phyloP scores from a whole-genome alignment of 2,797 vertebrate species.

The Harpagifer antarcticus region DNA sequence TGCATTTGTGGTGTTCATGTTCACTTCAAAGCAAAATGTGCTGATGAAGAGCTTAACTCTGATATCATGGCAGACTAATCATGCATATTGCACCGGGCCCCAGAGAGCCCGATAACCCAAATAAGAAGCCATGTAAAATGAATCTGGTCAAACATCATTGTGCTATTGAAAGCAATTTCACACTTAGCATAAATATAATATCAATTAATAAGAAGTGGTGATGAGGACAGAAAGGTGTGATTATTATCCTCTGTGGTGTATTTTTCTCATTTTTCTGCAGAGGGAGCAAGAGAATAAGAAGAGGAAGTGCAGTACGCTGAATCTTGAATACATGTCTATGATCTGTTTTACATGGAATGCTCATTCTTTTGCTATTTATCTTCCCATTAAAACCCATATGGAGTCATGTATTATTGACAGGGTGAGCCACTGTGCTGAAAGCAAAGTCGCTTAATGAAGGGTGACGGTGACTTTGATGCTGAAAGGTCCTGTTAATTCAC shows the following conservation, averaged over 20 bases:
- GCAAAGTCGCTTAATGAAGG: slow-evolving; percentile 31
- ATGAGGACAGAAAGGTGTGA: background rate
- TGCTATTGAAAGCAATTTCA: slow-evolving; percentile 1
- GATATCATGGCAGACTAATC: slow-evolving; percentile 53
- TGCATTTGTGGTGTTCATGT: slow-evolving; percentile 37
- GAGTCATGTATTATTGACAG: slow-evolving; percentile 43
- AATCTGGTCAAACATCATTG: slow-evolving; percentile 19
- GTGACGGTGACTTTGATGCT: slow-evolving; percentile 37
- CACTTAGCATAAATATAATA: background rate
- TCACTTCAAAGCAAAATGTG: slow-evolving; percentile 4
- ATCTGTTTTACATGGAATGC: slow-evolving; percentile 31
- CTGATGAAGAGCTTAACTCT: slow-evolving; percentile 46
- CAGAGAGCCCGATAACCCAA: slow-evolving; percentile 61
- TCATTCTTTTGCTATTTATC: slow-evolving; percentile 30
- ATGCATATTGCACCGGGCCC: slow-evolving; percentile 60
- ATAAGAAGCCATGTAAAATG: slow-evolving; percentile 42
- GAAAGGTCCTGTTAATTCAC: slow-evolving; percentile 27
- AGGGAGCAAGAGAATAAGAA: slow-evolving; percentile 78
- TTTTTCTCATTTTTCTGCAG: slow-evolving; percentile 72
- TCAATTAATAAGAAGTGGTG: background rate
- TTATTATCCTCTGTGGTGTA: slow-evolving; percentile 42
- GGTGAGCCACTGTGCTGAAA: slow-evolving; percentile 9
- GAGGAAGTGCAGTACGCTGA: background rate
- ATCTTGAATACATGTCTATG: slow-evolving; percentile 6
- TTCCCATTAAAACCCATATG: slow-evolving; percentile 8